These are phyloP conservation scores for Enteromius paludinosus DNA, from an alignment of 2,797 vertebrate species.

Conservation along the genomic window DNA sequence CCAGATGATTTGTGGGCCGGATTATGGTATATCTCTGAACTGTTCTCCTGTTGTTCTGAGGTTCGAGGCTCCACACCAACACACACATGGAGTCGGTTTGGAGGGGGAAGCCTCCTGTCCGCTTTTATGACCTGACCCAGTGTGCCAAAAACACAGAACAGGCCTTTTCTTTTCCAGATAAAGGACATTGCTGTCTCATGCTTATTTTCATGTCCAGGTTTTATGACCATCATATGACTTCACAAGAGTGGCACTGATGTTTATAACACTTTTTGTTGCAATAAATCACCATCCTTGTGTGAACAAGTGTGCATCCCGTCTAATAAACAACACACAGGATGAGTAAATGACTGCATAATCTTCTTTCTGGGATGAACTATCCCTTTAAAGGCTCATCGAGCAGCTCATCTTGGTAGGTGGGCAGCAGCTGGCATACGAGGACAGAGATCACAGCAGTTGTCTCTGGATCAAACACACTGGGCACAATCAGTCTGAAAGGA, in stretches of 20 bases:
- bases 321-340: background rate
- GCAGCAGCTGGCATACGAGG: slow-evolving; percentile 39
- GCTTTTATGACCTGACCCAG: slow-evolving; percentile 14
- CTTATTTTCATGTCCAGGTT: slow-evolving; percentile 23
- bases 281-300: background rate
- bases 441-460: slow-evolving; percentile 39
- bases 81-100: slow-evolving; percentile 57
- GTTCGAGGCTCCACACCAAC: slow-evolving; percentile 49
- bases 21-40: slow-evolving; percentile 40
- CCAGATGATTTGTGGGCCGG: slow-evolving; percentile 43
- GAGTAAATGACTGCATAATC: background rate
- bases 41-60: slow-evolving; percentile 41
- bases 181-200: slow-evolving; percentile 4
- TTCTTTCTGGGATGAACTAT: background rate
- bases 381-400: slow-evolving; percentile 22
- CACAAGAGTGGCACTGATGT: background rate
- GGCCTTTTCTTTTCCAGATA: slow-evolving; percentile 24
- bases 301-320: background rate
- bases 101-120: slow-evolving; percentile 33
- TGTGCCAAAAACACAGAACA: slow-evolving; percentile 42
- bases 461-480: slow-evolving; percentile 37
- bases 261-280: background rate
- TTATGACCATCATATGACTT: background rate
- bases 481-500: slow-evolving; percentile 36
- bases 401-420: slow-evolving; percentile 30